These are phyloP conservation scores for Galago senegalensis DNA, from an alignment of 2,797 vertebrate genomes.

Conservation along the genomic window DNA sequence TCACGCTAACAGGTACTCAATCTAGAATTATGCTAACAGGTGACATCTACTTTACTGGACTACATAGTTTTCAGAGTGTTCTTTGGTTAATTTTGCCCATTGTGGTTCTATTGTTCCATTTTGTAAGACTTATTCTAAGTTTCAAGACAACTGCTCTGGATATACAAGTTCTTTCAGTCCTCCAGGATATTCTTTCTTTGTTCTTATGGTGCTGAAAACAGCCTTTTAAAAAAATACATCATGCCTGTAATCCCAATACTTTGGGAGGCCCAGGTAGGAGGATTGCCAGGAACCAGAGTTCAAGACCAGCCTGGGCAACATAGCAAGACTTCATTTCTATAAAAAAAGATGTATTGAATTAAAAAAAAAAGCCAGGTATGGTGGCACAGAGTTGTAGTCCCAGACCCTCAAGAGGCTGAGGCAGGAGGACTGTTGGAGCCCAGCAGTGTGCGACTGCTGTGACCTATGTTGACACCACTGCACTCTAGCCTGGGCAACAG, in stretches of 20 bases:
- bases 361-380: too few relatives aligned
- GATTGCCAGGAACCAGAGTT: not conserved
- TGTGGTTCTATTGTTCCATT: not conserved
- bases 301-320: not conserved
- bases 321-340: not conserved
- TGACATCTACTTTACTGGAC: not conserved
- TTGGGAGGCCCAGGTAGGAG: not conserved
- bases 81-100: not conserved
- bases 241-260: not conserved
- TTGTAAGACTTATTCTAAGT: not conserved
- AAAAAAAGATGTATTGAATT: too few relatives aligned
- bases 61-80: not conserved
- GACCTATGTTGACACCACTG: not conserved
- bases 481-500: not conserved
- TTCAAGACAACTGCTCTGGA: slow-evolving; percentile 18
- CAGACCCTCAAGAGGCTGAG: not conserved
- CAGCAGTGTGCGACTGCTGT: not conserved
- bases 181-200: not conserved
- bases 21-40: slow-evolving; percentile 12
- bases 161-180: not conserved
- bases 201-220: not conserved
- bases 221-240: not conserved
- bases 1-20: not conserved
- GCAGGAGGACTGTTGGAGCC: not conserved
- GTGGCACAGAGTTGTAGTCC: not conserved